Evolutionary conservation across 2,888 invertebrate genomes (phyloP), one percentile per base, ranked within the genome.

Genomic region (Stenichneumon culpator): DNA sequence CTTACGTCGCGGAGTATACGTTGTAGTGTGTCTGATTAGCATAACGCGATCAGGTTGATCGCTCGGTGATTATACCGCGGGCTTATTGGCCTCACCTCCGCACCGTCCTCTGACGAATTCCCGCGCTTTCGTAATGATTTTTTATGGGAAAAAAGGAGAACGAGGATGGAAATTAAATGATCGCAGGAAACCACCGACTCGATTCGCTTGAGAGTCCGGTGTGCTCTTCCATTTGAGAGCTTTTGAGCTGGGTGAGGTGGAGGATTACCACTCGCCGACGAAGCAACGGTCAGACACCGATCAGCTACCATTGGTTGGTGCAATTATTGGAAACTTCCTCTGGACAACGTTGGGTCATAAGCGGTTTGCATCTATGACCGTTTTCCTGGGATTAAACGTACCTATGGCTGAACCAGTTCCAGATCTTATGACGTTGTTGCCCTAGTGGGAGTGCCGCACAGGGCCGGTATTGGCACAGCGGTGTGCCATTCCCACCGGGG

Each of bases 1-100:
- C 19, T 22, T 25, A 25, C 25, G 25, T 22, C 25, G 57, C 72
- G 68, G 32, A n/a, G 47, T 25, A 52, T 63, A 47, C 36, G 16
- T 6, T 28, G 9, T 16, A 39, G 36, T 39, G 16, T 32, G 54
- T 19, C 72, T 65, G 79, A 82, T 82, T 85, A 85, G 82, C 85
- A 82, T 85, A 82, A 82, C 85, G 82, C 85, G 79, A 85, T 85
- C 79, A 75, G 63, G 57, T 32, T 70, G 70, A 74, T 69, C 47
- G 72, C 74, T 67, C 57, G 75, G 70, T 75, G 85, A 85, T 85
- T 70, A 75, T 44, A 50, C 57, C 50, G 25, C 22, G 72, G 22
- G 57, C 68, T 36, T 4, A 16, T 25, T 25, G 69, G 80, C 63
- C 74, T 74, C 57, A 4, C 63, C 57, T 25, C 2, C n/a, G 6